Evolutionary conservation across 2,888 invertebrate species (phyloP).

Genomic region (Dyspetes luteomarginatus): DNA sequence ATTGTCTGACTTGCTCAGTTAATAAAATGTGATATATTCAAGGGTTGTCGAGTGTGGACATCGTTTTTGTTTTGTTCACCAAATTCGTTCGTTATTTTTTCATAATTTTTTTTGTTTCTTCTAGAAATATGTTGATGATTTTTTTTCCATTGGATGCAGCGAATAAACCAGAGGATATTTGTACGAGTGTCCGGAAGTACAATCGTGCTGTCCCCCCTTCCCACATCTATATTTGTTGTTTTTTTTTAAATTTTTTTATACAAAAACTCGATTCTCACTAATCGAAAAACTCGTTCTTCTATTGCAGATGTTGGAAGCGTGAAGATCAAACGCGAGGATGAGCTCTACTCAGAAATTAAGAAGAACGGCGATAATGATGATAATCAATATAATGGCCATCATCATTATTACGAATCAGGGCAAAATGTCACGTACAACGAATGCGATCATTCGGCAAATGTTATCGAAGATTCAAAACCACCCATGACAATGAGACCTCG

Average conservation of each 20-base stretch:
- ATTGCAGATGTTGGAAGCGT: slow-evolving; percentile 44
- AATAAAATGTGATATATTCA: slow-evolving; percentile 5
- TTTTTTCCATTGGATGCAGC: background rate
- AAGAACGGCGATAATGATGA: slow-evolving; percentile 38
- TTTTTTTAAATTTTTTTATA: too few relatives aligned
- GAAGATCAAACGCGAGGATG: slow-evolving; percentile 53
- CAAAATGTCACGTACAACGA: slow-evolving; percentile 19
- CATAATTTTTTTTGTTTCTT: background rate
- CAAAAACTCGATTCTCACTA: slow-evolving; percentile 20
- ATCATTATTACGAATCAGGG: slow-evolving; percentile 19
- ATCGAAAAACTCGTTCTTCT: slow-evolving; percentile 41
- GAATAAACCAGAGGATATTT: background rate
- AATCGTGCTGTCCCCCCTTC: slow-evolving; percentile 21
- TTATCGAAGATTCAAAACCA: slow-evolving; percentile 61
- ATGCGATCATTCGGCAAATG: background rate
- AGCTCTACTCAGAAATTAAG: slow-evolving; percentile 42
- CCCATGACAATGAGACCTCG: slow-evolving; percentile 65
- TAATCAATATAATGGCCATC: too few relatives aligned
- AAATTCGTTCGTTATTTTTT: background rate
- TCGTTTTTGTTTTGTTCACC: background rate
- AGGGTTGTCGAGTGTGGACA: background rate
- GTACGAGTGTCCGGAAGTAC: slow-evolving; percentile 2
- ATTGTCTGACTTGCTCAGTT: background rate
- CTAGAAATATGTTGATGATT: background rate
- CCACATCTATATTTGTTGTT: too few relatives aligned